Conservation (phyloP, 2,888 invertebrate genomes). For the Drosophila pseudotalamancana region DNA sequence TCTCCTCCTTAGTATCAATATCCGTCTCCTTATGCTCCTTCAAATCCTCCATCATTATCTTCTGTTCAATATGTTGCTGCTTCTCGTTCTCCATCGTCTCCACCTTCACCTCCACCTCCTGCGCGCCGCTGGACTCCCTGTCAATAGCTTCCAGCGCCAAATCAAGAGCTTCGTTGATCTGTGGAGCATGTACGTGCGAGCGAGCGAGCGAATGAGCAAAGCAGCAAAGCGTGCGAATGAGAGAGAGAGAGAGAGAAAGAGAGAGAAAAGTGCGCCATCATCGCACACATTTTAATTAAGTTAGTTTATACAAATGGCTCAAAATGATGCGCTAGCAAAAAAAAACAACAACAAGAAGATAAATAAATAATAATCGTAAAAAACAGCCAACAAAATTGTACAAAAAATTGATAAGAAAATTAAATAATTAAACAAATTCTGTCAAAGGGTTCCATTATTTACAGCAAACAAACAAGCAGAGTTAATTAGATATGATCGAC, state of each 20-base stretch:
- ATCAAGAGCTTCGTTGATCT: constrained; percentile 88
- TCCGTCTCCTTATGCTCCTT: constrained; percentile 8
- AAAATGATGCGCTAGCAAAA: constrained; percentile 43
- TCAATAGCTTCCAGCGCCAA: constrained; percentile 88
- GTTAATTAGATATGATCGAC: constrained; percentile 1
- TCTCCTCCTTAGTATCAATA: not conserved
- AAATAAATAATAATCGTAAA: constrained; percentile 32
- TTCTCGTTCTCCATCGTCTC: constrained; percentile 7
- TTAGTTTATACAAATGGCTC: constrained; percentile 51
- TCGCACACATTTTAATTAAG: constrained; percentile 64
- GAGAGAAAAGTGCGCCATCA: constrained; percentile 58
- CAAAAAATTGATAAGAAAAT: constrained; percentile 29
- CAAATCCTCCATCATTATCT: constrained; percentile 2
- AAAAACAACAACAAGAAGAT: constrained; percentile 18
- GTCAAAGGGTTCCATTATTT: constrained; percentile 34
- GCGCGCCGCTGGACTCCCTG: constrained; percentile 78
- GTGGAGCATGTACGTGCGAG: constrained; percentile 53
- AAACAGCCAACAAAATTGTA: constrained; percentile 23
- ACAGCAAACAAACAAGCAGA: constrained; percentile 25
- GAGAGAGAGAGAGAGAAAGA: constrained; percentile 56
- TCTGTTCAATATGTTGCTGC: constrained; percentile 17
- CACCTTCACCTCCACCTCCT: constrained; percentile 28
- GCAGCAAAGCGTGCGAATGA: constrained; percentile 59
- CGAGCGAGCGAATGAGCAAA: constrained; percentile 48
- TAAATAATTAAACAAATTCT: constrained; percentile 17